Evolutionary conservation across 2,113 vertebrate genomes (phyloP).

Genomic region (Gracilinanus agilis): DNA sequence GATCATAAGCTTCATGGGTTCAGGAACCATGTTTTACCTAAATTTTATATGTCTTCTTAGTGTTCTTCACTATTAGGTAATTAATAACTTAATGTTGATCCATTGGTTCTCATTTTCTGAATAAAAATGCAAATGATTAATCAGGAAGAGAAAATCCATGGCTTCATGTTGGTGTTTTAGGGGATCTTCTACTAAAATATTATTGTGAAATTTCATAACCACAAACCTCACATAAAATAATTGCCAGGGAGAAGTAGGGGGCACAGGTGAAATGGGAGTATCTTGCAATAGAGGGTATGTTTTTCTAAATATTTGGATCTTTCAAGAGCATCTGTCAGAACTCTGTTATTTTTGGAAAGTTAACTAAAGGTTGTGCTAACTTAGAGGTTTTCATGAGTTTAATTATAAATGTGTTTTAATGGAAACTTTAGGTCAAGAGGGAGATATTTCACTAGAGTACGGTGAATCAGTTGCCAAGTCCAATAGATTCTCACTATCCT

Average conservation of each 20-base stretch:
- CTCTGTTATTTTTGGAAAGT: constrained; percentile 1
- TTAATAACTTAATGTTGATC: not conserved
- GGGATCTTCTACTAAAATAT: not conserved
- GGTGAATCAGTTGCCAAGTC: not conserved
- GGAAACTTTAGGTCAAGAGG: not conserved
- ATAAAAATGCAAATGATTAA: not conserved
- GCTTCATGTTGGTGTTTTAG: not conserved
- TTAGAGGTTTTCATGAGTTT: not conserved
- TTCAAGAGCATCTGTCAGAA: not conserved
- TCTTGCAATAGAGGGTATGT: not conserved
- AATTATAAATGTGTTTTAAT: not conserved
- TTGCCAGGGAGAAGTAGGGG: not conserved
- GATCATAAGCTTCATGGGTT: not conserved
- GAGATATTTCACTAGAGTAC: not conserved
- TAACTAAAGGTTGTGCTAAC: not conserved
- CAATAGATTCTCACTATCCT: not conserved
- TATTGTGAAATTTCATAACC: not conserved
- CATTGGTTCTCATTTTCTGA: not conserved
- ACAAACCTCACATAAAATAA: not conserved
- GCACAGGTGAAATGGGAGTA: not conserved
- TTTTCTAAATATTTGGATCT: not conserved
- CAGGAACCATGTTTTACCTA: not conserved
- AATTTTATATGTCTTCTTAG: not conserved
- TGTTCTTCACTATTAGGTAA: not conserved
- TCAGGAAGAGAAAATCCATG: not conserved